Evolutionary conservation across 2,113 vertebrate genomes (phyloP), one percentile per base, ranked within the genome.

Genomic region (Rhadina sibilatrix): DNA sequence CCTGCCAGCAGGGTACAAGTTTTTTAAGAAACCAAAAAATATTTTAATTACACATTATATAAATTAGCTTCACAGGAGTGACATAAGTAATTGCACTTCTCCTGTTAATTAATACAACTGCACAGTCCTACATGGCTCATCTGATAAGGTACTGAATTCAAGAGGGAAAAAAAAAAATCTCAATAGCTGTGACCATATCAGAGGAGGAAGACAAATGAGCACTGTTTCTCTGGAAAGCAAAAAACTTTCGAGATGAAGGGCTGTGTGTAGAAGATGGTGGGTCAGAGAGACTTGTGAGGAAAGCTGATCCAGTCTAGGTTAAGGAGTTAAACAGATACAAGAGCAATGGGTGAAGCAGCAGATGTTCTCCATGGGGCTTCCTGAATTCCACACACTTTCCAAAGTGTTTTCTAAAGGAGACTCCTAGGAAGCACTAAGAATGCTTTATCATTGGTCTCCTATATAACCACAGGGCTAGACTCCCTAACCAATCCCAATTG

Each of bases 41-140:
- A 60, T 15, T 82, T 75, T n/a, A 54, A 28, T 71, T 88, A 88
- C 57, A 38, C 9, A 25, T 64, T 35, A 64, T 18, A 83, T 44
- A 92, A 72, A 80, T 88, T 60, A 85, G 38, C 38, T 85, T 82
- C 49, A 85, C 8, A 59, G 28, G 15, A 79, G 9, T 33, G 10
- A 47, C 35, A 17, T 31, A 80, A 80, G 52, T 61, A 52, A 90
- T 27, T 78, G 38, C 38, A 68, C 35, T 79, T 59, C 44, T 66
- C 33, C 60, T 71, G 47, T 70, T 96, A 94, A 94, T 91, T 87
- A 94, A 80, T 17, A 72, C 23, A 88, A 50, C 71, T 63, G 57
- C 23, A 80, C 30, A 54, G 49, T 25, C 49, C 40, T 83, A 37
- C 10, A 47, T 16, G 7, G 71, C n/a, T 89, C 53, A 86, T 86